Conservation (phyloP, 92 coral and sea anemone genomes). For the Epizoanthus scotinus region DNA sequence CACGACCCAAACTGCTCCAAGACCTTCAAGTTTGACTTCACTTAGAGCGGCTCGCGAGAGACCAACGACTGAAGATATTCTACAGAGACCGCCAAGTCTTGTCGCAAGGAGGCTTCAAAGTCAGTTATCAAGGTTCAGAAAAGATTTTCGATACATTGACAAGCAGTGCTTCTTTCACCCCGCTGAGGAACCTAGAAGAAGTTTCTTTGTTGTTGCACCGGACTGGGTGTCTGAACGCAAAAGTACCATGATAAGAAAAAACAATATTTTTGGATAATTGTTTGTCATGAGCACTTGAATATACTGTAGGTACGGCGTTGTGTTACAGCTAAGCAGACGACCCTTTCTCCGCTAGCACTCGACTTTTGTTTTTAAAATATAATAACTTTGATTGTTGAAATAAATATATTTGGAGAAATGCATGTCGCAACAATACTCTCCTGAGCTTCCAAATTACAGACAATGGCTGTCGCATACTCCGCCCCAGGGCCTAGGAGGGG, state of each 20-base stretch:
- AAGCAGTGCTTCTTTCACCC: slow-evolving; percentile 87
- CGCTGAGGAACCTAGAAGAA: slow-evolving; percentile 61
- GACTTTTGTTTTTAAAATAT: too few species aligned
- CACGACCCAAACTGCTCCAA: slow-evolving; percentile 25
- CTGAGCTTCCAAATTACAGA: too few species aligned
- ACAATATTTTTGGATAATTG: slow-evolving; percentile 73
- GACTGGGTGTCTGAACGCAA: slow-evolving; percentile 87
- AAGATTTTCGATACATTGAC: slow-evolving; percentile 77
- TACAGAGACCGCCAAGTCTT: slow-evolving; percentile 62
- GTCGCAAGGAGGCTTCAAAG: slow-evolving; percentile 81
- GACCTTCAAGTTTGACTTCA: slow-evolving; percentile 38
- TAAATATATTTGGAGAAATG: too few species aligned
- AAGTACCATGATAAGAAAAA: slow-evolving; percentile 61
- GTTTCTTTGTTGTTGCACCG: slow-evolving; percentile 80
- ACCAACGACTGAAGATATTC: slow-evolving; percentile 65
- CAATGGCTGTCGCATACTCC: too few species aligned
- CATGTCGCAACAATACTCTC: too few species aligned
- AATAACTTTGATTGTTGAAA: too few species aligned
- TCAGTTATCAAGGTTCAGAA: slow-evolving; percentile 76
- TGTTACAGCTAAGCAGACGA: too few species aligned
- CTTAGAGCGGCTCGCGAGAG: slow-evolving; percentile 45
- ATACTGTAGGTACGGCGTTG: neutral
- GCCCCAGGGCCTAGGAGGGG: too few species aligned
- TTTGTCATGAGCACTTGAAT: neutral
- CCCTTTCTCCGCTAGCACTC: too few species aligned